These are phyloP conservation scores for Heloderma charlesbogerti DNA, from an alignment of 2,113 vertebrate genomes.

Conservation along the genomic window DNA sequence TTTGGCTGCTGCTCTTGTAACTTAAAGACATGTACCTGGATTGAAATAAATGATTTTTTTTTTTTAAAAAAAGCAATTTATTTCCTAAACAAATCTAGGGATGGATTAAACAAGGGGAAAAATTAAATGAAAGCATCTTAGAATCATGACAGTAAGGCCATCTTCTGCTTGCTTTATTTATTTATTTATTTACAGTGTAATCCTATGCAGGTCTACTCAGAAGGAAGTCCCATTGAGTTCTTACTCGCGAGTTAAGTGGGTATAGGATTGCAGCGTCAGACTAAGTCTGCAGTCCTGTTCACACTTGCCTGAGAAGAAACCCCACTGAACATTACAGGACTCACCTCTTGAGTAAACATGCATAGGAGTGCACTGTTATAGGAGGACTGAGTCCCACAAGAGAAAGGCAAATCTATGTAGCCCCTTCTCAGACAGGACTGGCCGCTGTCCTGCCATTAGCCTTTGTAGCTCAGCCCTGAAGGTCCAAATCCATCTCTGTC, in stretches of 20 bases:
- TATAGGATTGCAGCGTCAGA: neutral
- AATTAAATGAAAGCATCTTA: constrained; percentile 7
- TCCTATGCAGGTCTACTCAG: neutral
- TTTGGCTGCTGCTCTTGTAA: neutral
- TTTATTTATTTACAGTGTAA: neutral
- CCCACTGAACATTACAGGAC: neutral
- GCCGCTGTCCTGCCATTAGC: neutral
- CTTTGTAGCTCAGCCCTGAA: too few species aligned
- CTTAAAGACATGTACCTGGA: neutral
- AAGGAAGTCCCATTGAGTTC: too few species aligned
- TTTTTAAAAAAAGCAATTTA: neutral
- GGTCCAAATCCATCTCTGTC: neutral
- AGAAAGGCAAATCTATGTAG: too few species aligned
- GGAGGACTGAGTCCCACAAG: neutral
- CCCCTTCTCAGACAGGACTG: neutral
- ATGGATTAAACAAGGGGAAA: neutral
- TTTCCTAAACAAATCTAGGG: neutral
- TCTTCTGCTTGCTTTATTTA: constrained; percentile 20
- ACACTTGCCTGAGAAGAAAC: neutral
- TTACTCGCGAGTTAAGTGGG: neutral
- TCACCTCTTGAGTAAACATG: neutral
- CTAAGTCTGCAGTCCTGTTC: neutral
- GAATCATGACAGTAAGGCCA: neutral
- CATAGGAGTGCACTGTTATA: neutral
- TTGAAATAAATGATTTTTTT: neutral